Percentiles rank a stretch among this genome's conserved stretches.
phyloP scores from a whole-genome alignment of 2,113 vertebrate genomes.

The Nannobrachium achirus region DNA sequence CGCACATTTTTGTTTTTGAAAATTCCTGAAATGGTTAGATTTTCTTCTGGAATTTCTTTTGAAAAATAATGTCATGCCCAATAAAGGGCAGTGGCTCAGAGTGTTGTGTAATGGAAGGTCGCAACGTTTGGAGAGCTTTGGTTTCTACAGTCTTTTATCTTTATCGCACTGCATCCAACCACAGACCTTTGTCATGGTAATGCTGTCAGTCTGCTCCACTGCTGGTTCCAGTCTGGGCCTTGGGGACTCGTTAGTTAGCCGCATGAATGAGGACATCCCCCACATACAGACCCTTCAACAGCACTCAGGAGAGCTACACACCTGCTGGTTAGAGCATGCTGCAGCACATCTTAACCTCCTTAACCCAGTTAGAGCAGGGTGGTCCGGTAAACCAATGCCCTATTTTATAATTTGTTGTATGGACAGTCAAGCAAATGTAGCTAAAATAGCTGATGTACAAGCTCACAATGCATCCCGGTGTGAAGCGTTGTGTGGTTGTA shows the following conservation, averaged over 20 bases:
- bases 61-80: too few species aligned
- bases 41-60: background rate
- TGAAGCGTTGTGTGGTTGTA: too few species aligned
- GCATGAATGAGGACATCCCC: slow-evolving; percentile 52
- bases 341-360: slow-evolving; percentile 17
- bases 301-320: slow-evolving; percentile 59
- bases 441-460: too few species aligned
- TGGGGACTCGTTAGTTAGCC: slow-evolving; percentile 67
- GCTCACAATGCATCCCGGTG: too few species aligned
- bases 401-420: too few species aligned
- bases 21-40: slow-evolving; percentile 8
- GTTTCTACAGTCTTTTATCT: slow-evolving; percentile 48
- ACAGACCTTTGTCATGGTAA: slow-evolving; percentile 75
- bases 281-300: slow-evolving; percentile 33
- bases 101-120: slow-evolving; percentile 22
- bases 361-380: too few species aligned
- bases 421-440: too few species aligned
- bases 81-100: slow-evolving; percentile 4
- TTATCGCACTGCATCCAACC: slow-evolving; percentile 56
- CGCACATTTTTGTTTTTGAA: background rate
- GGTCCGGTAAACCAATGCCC: too few species aligned
- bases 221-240: slow-evolving; percentile 64
- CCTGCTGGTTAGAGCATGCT: slow-evolving; percentile 56
- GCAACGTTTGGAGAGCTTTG: slow-evolving; percentile 25
- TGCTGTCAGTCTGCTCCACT: slow-evolving; percentile 62